phyloP scores from a whole-genome alignment of 2,797 vertebrate genomes.

The Bovichtus variegatus region DNA sequence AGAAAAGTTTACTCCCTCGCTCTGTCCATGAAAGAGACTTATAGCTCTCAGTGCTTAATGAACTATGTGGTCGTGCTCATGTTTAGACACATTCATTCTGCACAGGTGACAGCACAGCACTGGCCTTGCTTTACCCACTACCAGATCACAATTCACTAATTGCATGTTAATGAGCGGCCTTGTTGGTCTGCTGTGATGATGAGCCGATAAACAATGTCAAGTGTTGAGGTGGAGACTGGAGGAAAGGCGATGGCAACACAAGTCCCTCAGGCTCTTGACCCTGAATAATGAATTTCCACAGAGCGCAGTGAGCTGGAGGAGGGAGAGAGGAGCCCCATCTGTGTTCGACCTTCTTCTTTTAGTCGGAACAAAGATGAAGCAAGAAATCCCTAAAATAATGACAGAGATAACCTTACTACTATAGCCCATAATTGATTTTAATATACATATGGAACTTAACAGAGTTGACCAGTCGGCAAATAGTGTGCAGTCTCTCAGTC shows the following conservation, averaged over 20 bases:
- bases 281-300: slow-evolving; percentile 63
- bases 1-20: neutral
- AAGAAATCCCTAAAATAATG: neutral
- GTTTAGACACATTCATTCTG: slow-evolving; percentile 62
- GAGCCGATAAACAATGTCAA: slow-evolving; percentile 69
- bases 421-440: neutral
- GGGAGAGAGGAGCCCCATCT: neutral
- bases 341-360: slow-evolving; percentile 25
- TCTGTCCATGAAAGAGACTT: slow-evolving; percentile 7
- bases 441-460: neutral
- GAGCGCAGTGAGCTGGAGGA: slow-evolving; percentile 7
- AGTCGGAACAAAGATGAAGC: slow-evolving; percentile 21
- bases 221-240: slow-evolving; percentile 57
- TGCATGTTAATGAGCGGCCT: slow-evolving; percentile 80
- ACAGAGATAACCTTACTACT: neutral
- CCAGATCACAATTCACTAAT: slow-evolving; percentile 75
- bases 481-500: neutral
- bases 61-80: slow-evolving; percentile 54
- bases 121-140: slow-evolving; percentile 52
- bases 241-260: slow-evolving; percentile 43
- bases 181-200: slow-evolving; percentile 67
- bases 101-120: slow-evolving; percentile 64
- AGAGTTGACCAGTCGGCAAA: neutral
- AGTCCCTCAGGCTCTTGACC: slow-evolving; percentile 48
- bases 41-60: slow-evolving; percentile 60